Evolutionary conservation across 2,113 vertebrate species (phyloP).

Genomic region (Cynopterus brachyotis): DNA sequence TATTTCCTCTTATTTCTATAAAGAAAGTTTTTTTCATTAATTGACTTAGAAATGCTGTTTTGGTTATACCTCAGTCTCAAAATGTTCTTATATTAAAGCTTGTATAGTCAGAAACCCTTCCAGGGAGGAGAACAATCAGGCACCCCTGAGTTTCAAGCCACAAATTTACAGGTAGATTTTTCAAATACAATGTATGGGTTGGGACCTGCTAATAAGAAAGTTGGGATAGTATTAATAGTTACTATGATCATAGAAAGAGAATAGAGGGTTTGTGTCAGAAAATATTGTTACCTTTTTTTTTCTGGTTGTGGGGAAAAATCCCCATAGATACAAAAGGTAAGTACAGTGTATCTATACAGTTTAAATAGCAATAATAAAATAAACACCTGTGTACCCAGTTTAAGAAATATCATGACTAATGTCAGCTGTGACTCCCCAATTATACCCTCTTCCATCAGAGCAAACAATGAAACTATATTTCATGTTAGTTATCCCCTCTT

Average conservation of each 20-base stretch:
- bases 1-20: background rate
- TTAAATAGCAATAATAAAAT: background rate
- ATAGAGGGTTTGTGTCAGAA: background rate
- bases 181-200: background rate
- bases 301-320: background rate
- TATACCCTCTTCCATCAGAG: background rate
- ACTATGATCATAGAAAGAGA: background rate
- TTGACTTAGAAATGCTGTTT: conserved; percentile 1
- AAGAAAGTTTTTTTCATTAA: background rate
- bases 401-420: background rate
- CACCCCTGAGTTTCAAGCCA: background rate
- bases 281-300: background rate
- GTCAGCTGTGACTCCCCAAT: background rate
- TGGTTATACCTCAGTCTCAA: background rate
- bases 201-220: background rate
- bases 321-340: background rate
- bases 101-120: background rate
- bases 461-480: background rate
- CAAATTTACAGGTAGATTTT: background rate
- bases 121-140: background rate
- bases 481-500: background rate
- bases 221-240: background rate
- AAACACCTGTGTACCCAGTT: background rate
- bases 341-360: background rate
- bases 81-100: background rate